These are phyloP conservation scores for Nemotelus nigrinus DNA, from an alignment of 2,888 invertebrate species.

Conservation along the genomic window DNA sequence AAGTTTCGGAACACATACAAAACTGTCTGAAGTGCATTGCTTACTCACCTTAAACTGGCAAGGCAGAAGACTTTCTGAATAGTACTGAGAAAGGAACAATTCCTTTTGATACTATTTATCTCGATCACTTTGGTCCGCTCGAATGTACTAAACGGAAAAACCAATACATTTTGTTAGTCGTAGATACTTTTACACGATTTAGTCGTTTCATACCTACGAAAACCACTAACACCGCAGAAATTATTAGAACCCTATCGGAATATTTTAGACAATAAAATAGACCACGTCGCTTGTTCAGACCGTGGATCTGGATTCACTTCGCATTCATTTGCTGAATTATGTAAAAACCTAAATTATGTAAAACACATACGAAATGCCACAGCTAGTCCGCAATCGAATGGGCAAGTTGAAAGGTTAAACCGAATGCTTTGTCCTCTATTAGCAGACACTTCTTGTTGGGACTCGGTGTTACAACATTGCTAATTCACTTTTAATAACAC, in stretches of 20 bases:
- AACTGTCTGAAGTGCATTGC: too few relatives aligned
- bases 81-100: conserved; percentile 59
- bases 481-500: conserved; percentile 55
- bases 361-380: conserved; percentile 42
- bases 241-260: conserved; percentile 54
- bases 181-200: conserved; percentile 61
- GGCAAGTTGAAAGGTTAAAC: conserved; percentile 53
- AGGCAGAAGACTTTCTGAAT: conserved; percentile 57
- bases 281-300: conserved; percentile 59
- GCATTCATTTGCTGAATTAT: conserved; percentile 53
- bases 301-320: conserved; percentile 61
- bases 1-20: too few relatives aligned
- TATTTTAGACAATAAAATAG: conserved; percentile 51
- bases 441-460: conserved; percentile 42
- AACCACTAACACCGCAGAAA: conserved; percentile 55
- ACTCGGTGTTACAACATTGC: conserved; percentile 46
- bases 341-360: too few relatives aligned
- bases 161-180: conserved; percentile 57
- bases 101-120: conserved; percentile 62
- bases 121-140: conserved; percentile 64
- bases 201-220: conserved; percentile 56
- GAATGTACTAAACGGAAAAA: conserved; percentile 56
- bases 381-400: conserved; percentile 37
- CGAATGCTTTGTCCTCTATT: conserved; percentile 50
- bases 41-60: conserved; percentile 7